These are phyloP conservation scores for Vidua macroura DNA, from an alignment of 2,113 vertebrate species.

Conservation along the genomic window DNA sequence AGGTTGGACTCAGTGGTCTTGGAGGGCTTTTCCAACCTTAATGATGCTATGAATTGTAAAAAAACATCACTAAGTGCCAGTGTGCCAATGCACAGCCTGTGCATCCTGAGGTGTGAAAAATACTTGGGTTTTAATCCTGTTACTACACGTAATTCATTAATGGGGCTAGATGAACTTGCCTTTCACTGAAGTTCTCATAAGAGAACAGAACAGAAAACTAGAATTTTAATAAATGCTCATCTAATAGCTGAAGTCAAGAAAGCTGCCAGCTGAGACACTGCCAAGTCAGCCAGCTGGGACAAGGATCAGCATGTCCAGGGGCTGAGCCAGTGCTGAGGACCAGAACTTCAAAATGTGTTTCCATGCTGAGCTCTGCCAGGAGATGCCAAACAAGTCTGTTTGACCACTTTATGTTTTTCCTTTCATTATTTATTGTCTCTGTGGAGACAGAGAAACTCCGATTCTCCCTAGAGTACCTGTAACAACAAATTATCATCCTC, in stretches of 20 bases:
- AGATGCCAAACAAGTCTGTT: not conserved
- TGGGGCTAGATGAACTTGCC: not conserved
- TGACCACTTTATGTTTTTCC: not conserved
- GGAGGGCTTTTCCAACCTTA: not conserved
- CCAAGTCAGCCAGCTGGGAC: not conserved
- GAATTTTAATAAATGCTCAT: not conserved
- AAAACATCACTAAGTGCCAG: not conserved
- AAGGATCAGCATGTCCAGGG: not conserved
- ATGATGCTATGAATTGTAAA: not conserved
- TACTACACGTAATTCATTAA: not conserved
- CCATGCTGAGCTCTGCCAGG: not conserved
- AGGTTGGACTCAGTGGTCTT: not conserved
- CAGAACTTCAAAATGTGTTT: not conserved
- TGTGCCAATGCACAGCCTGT: not conserved
- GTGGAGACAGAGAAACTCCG: not conserved
- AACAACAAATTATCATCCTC: not conserved
- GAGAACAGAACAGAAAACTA: not conserved
- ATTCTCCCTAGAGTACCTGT: accelerated
- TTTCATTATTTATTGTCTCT: not conserved
- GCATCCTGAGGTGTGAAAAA: not conserved
- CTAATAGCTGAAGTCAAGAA: not conserved
- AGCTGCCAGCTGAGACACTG: not conserved
- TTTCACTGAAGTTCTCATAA: not conserved
- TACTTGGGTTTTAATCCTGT: not conserved
- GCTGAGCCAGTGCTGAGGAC: not conserved